Base-by-base conservation (phyloP, 2,113 vertebrate species). In the Trematomus loennbergii region DNA sequence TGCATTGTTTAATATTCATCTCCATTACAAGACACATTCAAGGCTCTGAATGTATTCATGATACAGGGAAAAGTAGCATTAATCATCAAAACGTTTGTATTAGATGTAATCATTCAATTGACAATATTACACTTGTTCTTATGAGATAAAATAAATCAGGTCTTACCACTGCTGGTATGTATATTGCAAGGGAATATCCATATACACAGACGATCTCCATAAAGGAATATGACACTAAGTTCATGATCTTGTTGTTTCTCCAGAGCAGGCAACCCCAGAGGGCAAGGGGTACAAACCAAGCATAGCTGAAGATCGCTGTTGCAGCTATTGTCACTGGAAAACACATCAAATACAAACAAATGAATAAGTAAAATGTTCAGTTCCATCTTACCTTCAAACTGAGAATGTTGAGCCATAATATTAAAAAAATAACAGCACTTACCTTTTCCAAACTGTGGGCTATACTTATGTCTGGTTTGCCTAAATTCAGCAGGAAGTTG, bases 191-290 rank as follows among this genome's bases (percentile, higher is more conserved):
- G 0, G 97, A 99, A 85, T 99, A 99, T 82, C 98, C 98, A 0
- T 99, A 99, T 0, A 97, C 97, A 67, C 98, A 99, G 76, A 98
- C 95, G 0, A 98, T 97, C 94, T 99, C 97, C 94, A 99, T 94
- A 78, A 99, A 99, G 0, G 97, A 97, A 78, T 99, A 99, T 43
- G 97, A 97, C 67, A 99, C 97, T 18, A 96, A 94, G 91, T 92
- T 97, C 96, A 97, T 94, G 46, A 97, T 94, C 93, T 96, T 98
- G 84, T 90, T 97, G 93, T 96, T 98, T 91, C 98, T 96, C 98
- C 98, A 99, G 52, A 97, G 82, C 77, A 99, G 93, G 84, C 98
- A 96, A 36, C 97, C 96, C 98, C 98, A 99, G 59, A 99, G 95
- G 12, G 94, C 96, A 0, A 99, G 95, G 48, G 98, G 98, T 80